phyloP scores from a whole-genome alignment of 2,888 invertebrate species.

The Eupithecia centaureata region DNA sequence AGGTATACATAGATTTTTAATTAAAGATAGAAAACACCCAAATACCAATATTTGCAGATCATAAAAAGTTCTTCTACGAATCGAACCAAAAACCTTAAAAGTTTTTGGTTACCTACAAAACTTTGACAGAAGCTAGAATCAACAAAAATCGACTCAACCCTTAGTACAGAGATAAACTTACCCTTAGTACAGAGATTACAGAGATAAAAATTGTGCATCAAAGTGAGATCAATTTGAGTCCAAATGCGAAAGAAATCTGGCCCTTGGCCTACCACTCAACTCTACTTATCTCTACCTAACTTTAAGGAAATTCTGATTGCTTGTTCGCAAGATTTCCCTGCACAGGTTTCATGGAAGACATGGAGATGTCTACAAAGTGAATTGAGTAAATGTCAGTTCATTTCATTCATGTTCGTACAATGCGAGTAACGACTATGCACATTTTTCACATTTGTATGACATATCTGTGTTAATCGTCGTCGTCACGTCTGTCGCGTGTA shows the following conservation, averaged over 20 bases:
- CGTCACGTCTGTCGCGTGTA: conserved; percentile 32
- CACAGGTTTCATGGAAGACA: neutral
- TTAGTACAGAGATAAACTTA: no score
- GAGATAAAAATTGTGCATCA: no score
- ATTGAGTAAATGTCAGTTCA: neutral
- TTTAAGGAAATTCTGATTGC: neutral
- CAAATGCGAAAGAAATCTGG: no score
- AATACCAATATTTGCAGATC: no score
- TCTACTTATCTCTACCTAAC: neutral
- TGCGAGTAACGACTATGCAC: neutral
- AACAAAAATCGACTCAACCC: neutral
- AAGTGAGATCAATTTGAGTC: no score
- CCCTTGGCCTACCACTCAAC: no score
- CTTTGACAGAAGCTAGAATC: neutral
- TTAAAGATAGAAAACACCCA: no score
- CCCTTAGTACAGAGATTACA: no score
- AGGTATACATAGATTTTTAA: no score
- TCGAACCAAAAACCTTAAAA: no score
- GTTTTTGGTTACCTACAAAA: neutral
- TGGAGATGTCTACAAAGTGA: neutral
- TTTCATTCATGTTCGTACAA: neutral
- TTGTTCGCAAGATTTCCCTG: neutral
- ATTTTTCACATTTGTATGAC: conserved; percentile 20
- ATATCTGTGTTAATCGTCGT: conserved; percentile 24
- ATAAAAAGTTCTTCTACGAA: no score